Base-by-base conservation (phyloP, 2,113 vertebrate genomes). In the Aleadryas rufinucha region DNA sequence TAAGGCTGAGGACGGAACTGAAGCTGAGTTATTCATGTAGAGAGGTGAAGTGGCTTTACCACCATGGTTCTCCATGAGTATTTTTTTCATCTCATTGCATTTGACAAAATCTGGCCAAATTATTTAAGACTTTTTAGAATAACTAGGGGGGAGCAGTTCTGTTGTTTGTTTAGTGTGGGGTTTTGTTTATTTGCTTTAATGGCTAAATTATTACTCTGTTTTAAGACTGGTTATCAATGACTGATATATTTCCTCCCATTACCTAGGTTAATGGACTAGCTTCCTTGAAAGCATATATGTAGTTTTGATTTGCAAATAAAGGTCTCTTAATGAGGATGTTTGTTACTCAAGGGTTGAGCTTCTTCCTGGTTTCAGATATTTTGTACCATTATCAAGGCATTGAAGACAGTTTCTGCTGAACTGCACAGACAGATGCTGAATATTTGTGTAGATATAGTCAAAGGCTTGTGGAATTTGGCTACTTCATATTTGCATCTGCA, bases 131-230 rank as follows among this genome's bases (percentile, higher is more conserved):
- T 18, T 57, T 59, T 75, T 65, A 60, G 2, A 88, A 37, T 33
- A 81, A 31, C 7, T 49, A 10, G 11, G 5, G 4, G 0, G 3
- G 5, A n/a, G 5, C 3, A 4, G 7, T 45, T 44, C 30, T 42
- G 2, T 56, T 50, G 27, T 28, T 39, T 47, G 8, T 33, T 47
- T 49, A 26, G 3, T 26, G 52, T 22, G 7, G 14, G 7, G 1
- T 19, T 63, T 47, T 66, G 6, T 13, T 50, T 56, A 5, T 61
- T 74, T 56, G 4, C 44, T 68, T 91, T 63, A 50, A 64, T 72
- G 28, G 10, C 24, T 83, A 41, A 60, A 22, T 11, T 50, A 10
- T 54, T 68, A 57, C 22, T 20, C 4, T 37, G 1, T 89, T 52
- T 21, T 65, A 54, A 80, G 26, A 60, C 7, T 71, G 33, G 22